A percentile compares a stretch with the other conserved stretches of the same genome.
These are phyloP conservation scores for Neopipo cinnamomea DNA, from an alignment of 2,113 vertebrate species.

Conservation along the genomic window DNA sequence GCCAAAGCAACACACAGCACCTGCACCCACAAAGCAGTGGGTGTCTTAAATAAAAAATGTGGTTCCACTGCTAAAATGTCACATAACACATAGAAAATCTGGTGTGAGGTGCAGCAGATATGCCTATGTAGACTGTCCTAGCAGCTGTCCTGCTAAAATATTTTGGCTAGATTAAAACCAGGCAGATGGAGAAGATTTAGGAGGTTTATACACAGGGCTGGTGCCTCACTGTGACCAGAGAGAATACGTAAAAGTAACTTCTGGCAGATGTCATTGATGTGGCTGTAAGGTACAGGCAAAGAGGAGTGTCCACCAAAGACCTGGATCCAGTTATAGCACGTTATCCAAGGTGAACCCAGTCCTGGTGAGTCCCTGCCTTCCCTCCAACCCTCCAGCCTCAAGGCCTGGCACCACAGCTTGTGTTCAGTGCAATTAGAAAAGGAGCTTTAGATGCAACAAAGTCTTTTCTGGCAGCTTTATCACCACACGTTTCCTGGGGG, in stretches of 20 bases:
- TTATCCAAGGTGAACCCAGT: neutral
- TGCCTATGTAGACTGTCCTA: neutral
- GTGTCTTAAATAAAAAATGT: neutral
- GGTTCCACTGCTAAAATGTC: neutral
- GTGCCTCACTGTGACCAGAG: neutral
- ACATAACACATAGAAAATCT: neutral
- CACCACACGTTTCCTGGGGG: rapidly evolving
- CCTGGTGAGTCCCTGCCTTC: neutral
- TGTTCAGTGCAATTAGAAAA: neutral
- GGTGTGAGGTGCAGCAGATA: neutral
- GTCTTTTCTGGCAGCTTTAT: neutral
- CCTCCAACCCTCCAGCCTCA: neutral
- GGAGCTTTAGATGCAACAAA: neutral
- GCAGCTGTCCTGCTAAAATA: neutral
- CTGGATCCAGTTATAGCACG: rapidly evolving
- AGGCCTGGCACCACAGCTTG: neutral
- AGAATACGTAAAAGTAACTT: neutral
- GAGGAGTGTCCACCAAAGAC: neutral
- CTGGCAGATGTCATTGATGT: neutral
- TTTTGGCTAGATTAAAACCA: neutral
- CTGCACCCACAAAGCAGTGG: neutral
- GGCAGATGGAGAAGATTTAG: neutral
- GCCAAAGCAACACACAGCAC: neutral
- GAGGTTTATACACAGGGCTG: neutral
- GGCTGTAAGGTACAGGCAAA: neutral